Evolutionary conservation across 2,113 vertebrate species (phyloP), one percentile per base, ranked within the genome.

Genomic region (Peromyscus maniculatus): DNA sequence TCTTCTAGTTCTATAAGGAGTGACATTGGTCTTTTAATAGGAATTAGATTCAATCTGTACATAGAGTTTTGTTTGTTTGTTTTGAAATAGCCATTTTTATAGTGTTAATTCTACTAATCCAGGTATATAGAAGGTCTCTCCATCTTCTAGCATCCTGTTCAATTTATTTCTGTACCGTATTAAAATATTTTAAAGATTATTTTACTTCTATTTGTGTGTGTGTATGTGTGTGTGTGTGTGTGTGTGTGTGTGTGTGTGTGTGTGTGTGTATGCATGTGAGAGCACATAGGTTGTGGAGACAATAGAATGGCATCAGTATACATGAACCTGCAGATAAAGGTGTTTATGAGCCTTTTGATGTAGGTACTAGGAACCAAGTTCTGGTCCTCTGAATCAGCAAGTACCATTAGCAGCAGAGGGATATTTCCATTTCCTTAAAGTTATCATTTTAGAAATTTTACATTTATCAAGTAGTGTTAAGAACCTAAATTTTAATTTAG

Each of bases 401-500:
- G 7, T 22, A 62, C 57, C 26, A 4, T 15, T 4, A 64, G 4
- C 5, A 8, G 12, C 22, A 64, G n/a, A 28, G 13, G 1, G 24
- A 64, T 17, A 2, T 28, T n/a, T 46, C 62, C 39, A 86, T 19
- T 0, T 2, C 4, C 4, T 69, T 69, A 52, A 49, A 49, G 19
- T 31, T 67, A 3, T 49, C 21, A 1, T 22, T 33, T 67, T 36
- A 69, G 64, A 66, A 52, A 11, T 13, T 87, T 87, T 87, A 66
- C 11, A 69, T 11, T 49, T 24, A 52, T 17, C 43, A 80, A 75
- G 13, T 9, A 0, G 26, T 4, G 10, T 84, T 26, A 4, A 92
- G 11, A 84, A 82, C 80, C 90, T 90, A 88, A 91, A 75, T 64
- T 88, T 9, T 78, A 52, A 78, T 86, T 78, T 59, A 43, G 78